Evolutionary conservation across 2,797 vertebrate genomes (phyloP).

Genomic region (Distichodus sexfasciatus): DNA sequence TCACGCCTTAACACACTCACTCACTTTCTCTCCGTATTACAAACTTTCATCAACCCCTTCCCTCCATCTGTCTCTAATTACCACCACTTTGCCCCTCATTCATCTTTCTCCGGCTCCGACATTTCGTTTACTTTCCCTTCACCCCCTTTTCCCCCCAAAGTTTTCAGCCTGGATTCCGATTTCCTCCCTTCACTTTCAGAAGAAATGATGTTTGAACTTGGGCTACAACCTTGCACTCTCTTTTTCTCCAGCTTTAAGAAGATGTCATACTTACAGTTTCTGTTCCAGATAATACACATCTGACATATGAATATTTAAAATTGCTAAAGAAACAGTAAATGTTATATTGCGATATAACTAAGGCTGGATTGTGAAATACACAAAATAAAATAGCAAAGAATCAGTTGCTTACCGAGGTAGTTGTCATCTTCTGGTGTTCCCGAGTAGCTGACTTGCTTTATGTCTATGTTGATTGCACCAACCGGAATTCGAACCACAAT

Average conservation of each 20-base stretch:
- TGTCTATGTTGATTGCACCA: constrained; percentile 94
- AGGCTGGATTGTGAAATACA: too few species aligned
- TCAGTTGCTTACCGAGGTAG: constrained; percentile 97
- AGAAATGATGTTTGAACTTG: constrained; percentile 4
- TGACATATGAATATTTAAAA: too few species aligned
- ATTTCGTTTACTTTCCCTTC: constrained; percentile 68
- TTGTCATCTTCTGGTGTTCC: constrained; percentile 94
- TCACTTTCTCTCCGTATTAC: constrained; percentile 48
- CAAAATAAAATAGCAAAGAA: too few species aligned
- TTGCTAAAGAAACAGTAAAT: too few species aligned
- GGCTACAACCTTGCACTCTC: background rate
- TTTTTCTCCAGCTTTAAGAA: background rate
- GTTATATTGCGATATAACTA: too few species aligned
- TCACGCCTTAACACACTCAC: constrained; percentile 11
- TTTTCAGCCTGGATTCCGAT: constrained; percentile 47
- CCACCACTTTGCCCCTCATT: constrained; percentile 70
- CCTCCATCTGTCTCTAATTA: constrained; percentile 76
- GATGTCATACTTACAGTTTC: background rate
- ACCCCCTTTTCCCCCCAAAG: background rate
- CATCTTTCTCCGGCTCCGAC: constrained; percentile 68
- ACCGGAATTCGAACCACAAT: constrained; percentile 87
- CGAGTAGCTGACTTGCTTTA: constrained; percentile 94
- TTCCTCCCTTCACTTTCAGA: constrained; percentile 46
- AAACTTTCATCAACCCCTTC: constrained; percentile 59
- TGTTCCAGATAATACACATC: too few species aligned